phyloP scores from a whole-genome alignment of 2,797 vertebrate species.

The Tokudaia muenninki region DNA sequence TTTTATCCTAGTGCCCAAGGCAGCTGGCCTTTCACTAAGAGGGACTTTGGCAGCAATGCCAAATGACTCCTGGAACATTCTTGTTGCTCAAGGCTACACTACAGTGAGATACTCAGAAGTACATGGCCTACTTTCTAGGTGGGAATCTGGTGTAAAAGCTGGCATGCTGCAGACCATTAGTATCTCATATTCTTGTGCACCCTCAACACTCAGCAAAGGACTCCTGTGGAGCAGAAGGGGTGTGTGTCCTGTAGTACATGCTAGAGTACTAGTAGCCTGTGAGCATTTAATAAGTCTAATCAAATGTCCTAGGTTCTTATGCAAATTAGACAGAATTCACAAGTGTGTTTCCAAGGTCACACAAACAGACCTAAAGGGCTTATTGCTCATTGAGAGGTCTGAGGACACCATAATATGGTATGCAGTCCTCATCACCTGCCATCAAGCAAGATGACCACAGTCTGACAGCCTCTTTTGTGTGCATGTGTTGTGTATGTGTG shows the following conservation, averaged over 20 bases:
- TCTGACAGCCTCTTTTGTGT: not conserved
- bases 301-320: not conserved
- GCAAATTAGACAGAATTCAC: constrained; percentile 26
- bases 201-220: not conserved
- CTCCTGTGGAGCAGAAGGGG: not conserved
- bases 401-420: not conserved
- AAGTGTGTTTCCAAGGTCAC: constrained; percentile 40
- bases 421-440: not conserved
- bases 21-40: not conserved
- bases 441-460: constrained; percentile 47
- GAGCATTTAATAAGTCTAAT: not conserved
- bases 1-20: not conserved
- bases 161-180: not conserved
- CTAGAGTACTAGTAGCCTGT: not conserved
- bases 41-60: not conserved
- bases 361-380: not conserved
- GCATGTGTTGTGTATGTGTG: no score
- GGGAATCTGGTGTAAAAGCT: constrained; percentile 26
- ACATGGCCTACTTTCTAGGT: not conserved
- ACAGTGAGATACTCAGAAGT: not conserved
- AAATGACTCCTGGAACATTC: constrained; percentile 27
- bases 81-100: not conserved
- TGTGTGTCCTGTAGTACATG: not conserved
- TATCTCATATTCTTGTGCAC: not conserved
- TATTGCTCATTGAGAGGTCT: constrained; percentile 35